phyloP scores from a whole-genome alignment of 2,888 invertebrate species.

The Heliconius aoede region DNA sequence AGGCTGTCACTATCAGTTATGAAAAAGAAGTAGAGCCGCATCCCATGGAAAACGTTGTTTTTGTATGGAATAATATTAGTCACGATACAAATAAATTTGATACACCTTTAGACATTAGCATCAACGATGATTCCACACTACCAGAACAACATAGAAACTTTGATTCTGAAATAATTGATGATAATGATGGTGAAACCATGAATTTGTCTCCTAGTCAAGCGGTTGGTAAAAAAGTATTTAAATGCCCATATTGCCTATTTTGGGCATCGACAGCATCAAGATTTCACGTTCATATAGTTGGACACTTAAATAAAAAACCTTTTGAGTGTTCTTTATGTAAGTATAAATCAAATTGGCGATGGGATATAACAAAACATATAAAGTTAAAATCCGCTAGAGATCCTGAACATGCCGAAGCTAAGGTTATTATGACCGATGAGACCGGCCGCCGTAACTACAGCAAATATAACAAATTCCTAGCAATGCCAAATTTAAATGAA shows the following conservation, averaged over 20 bases:
- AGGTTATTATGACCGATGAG: conserved; percentile 95
- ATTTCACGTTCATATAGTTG: conserved; percentile 96
- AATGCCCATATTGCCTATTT: conserved; percentile 95
- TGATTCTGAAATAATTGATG: conserved; percentile 70
- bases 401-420: conserved; percentile 90
- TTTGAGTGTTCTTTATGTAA: conserved; percentile 97
- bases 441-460: conserved; percentile 95
- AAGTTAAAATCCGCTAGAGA: conserved; percentile 94
- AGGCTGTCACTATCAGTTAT: conserved; percentile 59
- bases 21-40: conserved; percentile 83
- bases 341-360: conserved; percentile 97
- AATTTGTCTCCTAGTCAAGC: conserved; percentile 85
- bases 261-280: conserved; percentile 96
- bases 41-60: conserved; percentile 91
- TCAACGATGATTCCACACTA: conserved; percentile 76
- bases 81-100: conserved; percentile 70
- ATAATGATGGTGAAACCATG: conserved; percentile 77
- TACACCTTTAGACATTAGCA: conserved; percentile 72
- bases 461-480: conserved; percentile 94
- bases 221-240: conserved; percentile 91
- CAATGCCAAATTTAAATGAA: conserved; percentile 85
- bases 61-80: conserved; percentile 90
- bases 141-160: conserved; percentile 67
- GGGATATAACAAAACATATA: conserved; percentile 98
- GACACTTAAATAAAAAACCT: conserved; percentile 95